A percentile compares a stretch with the other conserved stretches of the same genome.
phyloP scores from a whole-genome alignment of 2,113 vertebrate species.

The Diglossa brunneiventris region DNA sequence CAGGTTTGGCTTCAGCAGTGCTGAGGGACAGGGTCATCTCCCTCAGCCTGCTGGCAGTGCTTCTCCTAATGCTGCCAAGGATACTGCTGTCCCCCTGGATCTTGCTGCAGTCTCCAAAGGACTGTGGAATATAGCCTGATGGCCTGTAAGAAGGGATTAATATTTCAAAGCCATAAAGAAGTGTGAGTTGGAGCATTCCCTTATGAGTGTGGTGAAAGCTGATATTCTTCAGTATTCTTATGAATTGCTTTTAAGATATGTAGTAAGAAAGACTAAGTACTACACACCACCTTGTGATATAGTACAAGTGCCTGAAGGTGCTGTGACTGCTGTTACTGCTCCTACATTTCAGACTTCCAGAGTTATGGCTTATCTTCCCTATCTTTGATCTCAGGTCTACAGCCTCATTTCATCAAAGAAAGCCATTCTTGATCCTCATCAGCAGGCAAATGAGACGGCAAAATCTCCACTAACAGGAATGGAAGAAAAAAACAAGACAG shows the following conservation, averaged over 20 bases:
- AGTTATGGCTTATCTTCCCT: not conserved
- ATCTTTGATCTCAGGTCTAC: not conserved
- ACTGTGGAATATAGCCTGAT: not conserved
- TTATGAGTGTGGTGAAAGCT: not conserved
- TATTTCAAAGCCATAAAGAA: not conserved
- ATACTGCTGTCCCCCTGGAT: not conserved
- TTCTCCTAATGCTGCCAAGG: not conserved
- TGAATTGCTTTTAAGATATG: not conserved
- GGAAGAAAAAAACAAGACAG: not conserved
- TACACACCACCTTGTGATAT: not conserved
- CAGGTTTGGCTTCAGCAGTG: not conserved
- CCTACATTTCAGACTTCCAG: not conserved
- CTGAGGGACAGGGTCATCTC: not conserved
- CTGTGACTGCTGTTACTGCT: not conserved
- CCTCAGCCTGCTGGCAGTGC: not conserved
- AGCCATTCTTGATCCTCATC: not conserved
- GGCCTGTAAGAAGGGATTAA: not conserved
- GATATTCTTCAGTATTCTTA: not conserved
- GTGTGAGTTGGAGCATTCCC: not conserved
- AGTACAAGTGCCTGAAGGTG: not conserved
- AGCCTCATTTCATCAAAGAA: not conserved
- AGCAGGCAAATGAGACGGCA: not conserved
- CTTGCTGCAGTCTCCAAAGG: not conserved
- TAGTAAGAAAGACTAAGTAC: not conserved
- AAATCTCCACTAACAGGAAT: not conserved